Conservation (phyloP, 1,140 invertebrate species). For the Tetragonula clypearis region DNA sequence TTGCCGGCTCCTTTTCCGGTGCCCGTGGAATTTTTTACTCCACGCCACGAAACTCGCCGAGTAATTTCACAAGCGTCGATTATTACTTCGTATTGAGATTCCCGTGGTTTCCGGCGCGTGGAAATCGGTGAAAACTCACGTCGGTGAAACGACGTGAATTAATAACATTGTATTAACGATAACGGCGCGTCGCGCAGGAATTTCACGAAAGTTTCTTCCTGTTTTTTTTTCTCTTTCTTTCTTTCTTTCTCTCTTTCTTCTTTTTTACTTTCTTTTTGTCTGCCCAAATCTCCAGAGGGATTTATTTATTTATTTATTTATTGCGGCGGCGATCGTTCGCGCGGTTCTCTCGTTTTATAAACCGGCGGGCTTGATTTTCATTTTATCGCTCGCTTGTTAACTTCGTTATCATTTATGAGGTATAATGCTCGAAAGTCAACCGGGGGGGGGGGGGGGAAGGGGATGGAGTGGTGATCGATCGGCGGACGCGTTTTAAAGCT, state of each 20-base stretch:
- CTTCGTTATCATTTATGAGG: background rate
- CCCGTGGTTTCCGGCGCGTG: background rate
- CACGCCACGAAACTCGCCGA: no score
- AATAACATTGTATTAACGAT: constrained; percentile 8
- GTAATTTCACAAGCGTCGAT: background rate
- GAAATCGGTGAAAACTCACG: background rate
- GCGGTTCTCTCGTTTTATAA: background rate
- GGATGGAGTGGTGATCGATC: background rate
- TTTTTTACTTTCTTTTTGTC: background rate
- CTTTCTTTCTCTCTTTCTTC: no score
- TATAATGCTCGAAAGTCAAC: background rate
- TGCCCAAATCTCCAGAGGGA: no score
- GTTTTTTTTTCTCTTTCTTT: rapidly evolving
- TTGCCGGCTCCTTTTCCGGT: background rate
- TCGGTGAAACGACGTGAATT: background rate
- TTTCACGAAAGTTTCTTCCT: background rate
- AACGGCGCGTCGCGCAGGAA: background rate
- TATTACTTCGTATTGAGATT: background rate
- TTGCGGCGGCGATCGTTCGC: background rate
- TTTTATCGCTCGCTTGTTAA: background rate
- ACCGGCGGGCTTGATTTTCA: background rate
- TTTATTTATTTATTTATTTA: background rate
- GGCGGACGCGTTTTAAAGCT: background rate
- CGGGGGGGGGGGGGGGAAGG: background rate
- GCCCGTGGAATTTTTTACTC: background rate